A percentile compares a stretch with the other conserved stretches of the same genome.
These are phyloP conservation scores for Naso thynnoides DNA, from an alignment of 2,797 vertebrate species.

Conservation along the genomic window DNA sequence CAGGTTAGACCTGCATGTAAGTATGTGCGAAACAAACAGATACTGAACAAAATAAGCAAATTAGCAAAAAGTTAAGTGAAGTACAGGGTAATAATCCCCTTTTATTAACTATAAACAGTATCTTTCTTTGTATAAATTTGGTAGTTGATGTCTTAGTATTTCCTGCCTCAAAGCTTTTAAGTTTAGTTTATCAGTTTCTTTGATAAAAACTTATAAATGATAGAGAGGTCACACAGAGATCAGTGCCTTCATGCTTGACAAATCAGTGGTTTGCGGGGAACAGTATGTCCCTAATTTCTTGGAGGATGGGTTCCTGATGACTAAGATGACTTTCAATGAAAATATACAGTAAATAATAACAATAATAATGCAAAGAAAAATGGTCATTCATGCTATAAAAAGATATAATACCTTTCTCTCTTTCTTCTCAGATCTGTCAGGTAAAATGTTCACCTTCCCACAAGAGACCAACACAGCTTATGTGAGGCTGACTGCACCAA, in stretches of 20 bases:
- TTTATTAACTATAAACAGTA: neutral
- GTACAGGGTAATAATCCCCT: neutral
- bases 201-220: neutral
- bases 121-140: neutral
- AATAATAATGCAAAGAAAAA: neutral
- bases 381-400: neutral
- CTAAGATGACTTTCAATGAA: neutral
- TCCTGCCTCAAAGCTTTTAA: neutral
- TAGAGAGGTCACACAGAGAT: neutral
- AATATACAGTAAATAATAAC: neutral
- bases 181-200: neutral
- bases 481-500: conserved; percentile 56
- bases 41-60: neutral
- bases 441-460: conserved; percentile 81
- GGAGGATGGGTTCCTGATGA: no score
- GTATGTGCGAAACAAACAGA: neutral
- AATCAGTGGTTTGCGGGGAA: neutral
- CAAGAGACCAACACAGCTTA: conserved; percentile 45
- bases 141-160: neutral
- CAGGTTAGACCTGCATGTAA: neutral
- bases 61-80: neutral
- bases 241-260: neutral
- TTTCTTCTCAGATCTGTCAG: conserved; percentile 68
- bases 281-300: neutral
- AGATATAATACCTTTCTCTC: neutral